phyloP scores from a whole-genome alignment of 1,140 invertebrate genomes.

The Penaeus indicus region DNA sequence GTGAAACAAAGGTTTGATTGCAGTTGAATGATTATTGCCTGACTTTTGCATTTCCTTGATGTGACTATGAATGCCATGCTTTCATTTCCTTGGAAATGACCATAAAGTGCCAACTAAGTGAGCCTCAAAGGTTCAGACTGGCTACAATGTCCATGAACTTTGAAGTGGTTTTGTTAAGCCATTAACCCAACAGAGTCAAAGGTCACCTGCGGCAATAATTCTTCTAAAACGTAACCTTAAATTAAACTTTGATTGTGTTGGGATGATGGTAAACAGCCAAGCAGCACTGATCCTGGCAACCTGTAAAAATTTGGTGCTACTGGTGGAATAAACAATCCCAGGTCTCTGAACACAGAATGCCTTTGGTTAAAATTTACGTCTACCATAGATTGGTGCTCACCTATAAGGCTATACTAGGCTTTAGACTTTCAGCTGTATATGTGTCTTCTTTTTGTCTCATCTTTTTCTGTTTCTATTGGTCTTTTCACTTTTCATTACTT shows the following conservation, averaged over 20 bases:
- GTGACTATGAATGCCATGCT: too few relatives aligned
- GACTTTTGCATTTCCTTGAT: too few relatives aligned
- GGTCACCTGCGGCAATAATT: slow-evolving; percentile 16
- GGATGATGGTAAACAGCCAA: slow-evolving; percentile 20
- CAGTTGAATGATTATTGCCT: too few relatives aligned
- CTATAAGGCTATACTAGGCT: too few relatives aligned
- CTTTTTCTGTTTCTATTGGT: too few relatives aligned
- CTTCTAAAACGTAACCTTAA: not conserved
- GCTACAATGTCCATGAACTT: too few relatives aligned
- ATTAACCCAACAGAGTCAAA: slow-evolving; percentile 26
- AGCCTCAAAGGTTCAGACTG: slow-evolving; percentile 33
- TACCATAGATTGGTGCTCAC: not conserved
- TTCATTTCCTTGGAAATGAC: slow-evolving; percentile 36
- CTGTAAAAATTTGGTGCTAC: slow-evolving; percentile 52
- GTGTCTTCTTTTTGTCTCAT: too few relatives aligned
- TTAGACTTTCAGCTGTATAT: too few relatives aligned
- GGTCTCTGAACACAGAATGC: slow-evolving; percentile 16
- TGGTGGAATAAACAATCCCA: slow-evolving; percentile 13
- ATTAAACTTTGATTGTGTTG: slow-evolving; percentile 21
- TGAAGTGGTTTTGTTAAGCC: not conserved
- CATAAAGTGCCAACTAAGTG: slow-evolving; percentile 55
- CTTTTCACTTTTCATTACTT: too few relatives aligned
- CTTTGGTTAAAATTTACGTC: slow-evolving; percentile 21
- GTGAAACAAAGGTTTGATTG: too few relatives aligned
- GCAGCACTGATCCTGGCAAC: slow-evolving; percentile 43